phyloP scores from a whole-genome alignment of 2,888 invertebrate species.

The Arrhopalites spinosus region DNA sequence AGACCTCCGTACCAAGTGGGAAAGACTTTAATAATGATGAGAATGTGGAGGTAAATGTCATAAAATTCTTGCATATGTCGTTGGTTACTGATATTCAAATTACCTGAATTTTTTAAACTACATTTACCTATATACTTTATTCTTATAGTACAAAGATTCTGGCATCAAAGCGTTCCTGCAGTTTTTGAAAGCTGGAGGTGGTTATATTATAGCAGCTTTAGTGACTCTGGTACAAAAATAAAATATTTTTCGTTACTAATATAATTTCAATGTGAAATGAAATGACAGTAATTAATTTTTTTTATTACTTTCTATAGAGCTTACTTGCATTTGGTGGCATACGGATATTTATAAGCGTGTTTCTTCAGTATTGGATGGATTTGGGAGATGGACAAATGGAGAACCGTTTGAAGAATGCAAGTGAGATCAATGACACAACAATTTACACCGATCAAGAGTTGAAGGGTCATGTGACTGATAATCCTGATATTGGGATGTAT shows the following conservation, averaged over 20 bases:
- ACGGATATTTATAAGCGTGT: conserved; percentile 55
- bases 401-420: conserved; percentile 20
- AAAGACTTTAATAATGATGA: conserved; percentile 26
- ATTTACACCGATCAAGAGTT: conserved; percentile 46
- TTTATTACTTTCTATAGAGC: no score
- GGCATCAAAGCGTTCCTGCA: conserved; percentile 55
- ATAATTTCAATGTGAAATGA: no score
- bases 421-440: conserved; percentile 43
- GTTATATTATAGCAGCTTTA: conserved; percentile 57
- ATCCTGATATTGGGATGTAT: conserved; percentile 60
- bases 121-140: no score
- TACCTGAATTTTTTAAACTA: no score
- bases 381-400: neutral
- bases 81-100: no score
- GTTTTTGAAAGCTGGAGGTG: conserved; percentile 61
- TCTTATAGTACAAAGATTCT: conserved; percentile 40
- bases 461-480: conserved; percentile 58
- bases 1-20: conserved; percentile 7
- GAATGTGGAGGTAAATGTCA: no score
- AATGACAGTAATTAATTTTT: no score
- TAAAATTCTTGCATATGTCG: no score
- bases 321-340: conserved; percentile 60
- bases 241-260: no score
- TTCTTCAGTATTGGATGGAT: neutral
- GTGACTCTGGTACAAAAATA: conserved; percentile 39